phyloP scores from a whole-genome alignment of 2,888 invertebrate genomes.

The Agonopterix subpropinquella region DNA sequence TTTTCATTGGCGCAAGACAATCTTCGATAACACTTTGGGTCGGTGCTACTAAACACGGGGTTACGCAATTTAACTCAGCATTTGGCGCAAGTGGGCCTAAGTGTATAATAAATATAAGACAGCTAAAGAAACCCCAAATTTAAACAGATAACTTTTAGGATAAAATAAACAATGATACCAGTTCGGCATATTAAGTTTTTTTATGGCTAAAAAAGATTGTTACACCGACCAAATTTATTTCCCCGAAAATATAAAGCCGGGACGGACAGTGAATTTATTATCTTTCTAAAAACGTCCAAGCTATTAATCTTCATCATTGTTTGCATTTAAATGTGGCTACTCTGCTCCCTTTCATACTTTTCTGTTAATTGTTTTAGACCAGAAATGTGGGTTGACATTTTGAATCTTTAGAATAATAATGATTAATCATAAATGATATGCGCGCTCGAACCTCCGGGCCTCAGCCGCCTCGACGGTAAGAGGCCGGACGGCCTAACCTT shows the following conservation, averaged over 20 bases:
- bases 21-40: no score
- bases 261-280: constrained; percentile 1
- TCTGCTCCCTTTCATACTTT: neutral
- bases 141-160: neutral
- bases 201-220: neutral
- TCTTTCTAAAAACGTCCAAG: constrained; percentile 2
- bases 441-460: no score
- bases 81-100: no score
- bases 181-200: constrained; percentile 1
- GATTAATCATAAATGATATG: no score
- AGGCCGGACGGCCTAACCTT: no score
- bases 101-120: neutral
- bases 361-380: neutral
- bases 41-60: no score
- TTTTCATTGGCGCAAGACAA: no score
- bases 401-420: no score
- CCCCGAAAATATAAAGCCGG: constrained; percentile 4
- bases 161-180: neutral
- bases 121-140: neutral
- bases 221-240: neutral
- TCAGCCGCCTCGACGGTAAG: no score
- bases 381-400: no score
- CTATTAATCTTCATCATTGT: constrained; percentile 4
- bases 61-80: no score
- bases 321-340: constrained; percentile 3